Conservation (phyloP, 2,888 invertebrate species). For the Folsomia manolachei region DNA sequence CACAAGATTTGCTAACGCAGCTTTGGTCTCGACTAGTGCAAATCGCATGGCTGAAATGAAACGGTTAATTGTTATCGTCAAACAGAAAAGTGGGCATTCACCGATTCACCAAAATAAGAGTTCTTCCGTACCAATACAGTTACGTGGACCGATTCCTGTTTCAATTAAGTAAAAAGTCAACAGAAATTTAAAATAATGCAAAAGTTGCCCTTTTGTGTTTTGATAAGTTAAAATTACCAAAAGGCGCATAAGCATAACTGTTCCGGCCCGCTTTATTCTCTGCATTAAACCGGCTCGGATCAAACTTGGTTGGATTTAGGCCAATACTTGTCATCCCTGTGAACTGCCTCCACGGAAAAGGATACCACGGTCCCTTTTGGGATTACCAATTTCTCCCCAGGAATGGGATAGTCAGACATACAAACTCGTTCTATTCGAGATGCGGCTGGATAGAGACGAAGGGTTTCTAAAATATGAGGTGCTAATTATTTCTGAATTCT, state of each 20-base stretch:
- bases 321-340: neutral
- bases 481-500: neutral
- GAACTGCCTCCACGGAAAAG: neutral
- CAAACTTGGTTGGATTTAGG: neutral
- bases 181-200: too few species aligned
- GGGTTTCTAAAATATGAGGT: neutral
- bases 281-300: neutral
- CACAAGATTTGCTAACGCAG: neutral
- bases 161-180: too few species aligned
- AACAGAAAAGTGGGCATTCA: neutral
- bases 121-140: neutral
- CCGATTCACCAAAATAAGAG: neutral
- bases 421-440: neutral
- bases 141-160: neutral
- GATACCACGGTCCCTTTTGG: neutral
- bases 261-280: neutral
- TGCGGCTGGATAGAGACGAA: neutral
- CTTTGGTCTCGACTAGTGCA: neutral
- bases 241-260: neutral
- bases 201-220: too few species aligned
- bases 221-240: neutral
- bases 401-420: neutral
- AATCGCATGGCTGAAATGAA: neutral
- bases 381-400: neutral
- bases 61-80: neutral